Evolutionary conservation across 2,888 invertebrate species (phyloP).

Genomic region (Euphydryas editha): DNA sequence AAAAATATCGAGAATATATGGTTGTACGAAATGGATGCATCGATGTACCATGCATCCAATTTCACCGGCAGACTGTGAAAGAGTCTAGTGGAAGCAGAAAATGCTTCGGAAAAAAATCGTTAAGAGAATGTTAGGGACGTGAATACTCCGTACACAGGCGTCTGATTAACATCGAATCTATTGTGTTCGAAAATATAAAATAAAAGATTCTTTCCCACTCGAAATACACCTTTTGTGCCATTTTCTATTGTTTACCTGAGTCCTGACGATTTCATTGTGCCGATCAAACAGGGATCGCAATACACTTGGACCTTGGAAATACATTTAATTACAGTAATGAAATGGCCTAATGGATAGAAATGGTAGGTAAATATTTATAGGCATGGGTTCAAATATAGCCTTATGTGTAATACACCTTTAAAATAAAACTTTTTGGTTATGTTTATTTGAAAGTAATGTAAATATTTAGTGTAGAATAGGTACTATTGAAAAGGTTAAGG

Average conservation of each 20-base stretch:
- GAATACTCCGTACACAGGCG: constrained; percentile 28
- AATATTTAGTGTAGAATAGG: too few species aligned
- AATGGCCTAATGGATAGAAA: too few species aligned
- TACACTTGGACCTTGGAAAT: too few species aligned
- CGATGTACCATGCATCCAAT: constrained; percentile 66
- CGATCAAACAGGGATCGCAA: too few species aligned
- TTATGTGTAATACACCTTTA: too few species aligned
- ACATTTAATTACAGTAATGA: too few species aligned
- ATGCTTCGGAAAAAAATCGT: constrained; percentile 37
- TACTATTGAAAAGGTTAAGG: too few species aligned
- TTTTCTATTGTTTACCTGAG: constrained; percentile 26
- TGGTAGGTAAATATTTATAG: too few species aligned
- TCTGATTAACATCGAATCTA: constrained; percentile 45
- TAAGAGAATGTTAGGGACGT: constrained; percentile 32
- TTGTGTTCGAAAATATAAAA: constrained; percentile 34
- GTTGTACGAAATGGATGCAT: constrained; percentile 51
- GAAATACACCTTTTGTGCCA: constrained; percentile 19
- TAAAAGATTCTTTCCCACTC: constrained; percentile 11
- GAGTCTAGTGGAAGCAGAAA: constrained; percentile 47
- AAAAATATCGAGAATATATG: constrained; percentile 42
- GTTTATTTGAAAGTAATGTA: too few species aligned
- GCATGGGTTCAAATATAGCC: too few species aligned
- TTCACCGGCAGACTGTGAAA: constrained; percentile 60
- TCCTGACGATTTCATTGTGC: constrained; percentile 9
- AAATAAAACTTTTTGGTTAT: too few species aligned